Conservation (phyloP, 2,113 vertebrate genomes). For the Irena cyanogastra region DNA sequence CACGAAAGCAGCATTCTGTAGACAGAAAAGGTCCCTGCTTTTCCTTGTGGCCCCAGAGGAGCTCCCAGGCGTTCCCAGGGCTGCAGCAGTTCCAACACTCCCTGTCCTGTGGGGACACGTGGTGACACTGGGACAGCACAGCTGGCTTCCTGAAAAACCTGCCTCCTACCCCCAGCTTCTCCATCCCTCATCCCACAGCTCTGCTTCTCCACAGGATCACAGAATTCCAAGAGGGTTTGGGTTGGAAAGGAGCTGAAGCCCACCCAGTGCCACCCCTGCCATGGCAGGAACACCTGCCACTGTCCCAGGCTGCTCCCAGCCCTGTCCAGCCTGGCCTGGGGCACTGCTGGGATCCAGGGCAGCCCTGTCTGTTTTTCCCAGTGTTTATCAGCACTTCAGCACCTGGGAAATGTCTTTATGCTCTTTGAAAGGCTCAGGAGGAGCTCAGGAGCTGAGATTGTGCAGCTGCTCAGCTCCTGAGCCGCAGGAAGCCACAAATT, state of each 20-base stretch:
- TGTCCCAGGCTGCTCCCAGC: fast-evolving
- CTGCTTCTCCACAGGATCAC: fast-evolving
- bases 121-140: fast-evolving
- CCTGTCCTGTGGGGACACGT: neutral
- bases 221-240: neutral
- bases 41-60: fast-evolving
- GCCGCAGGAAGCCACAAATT: fast-evolving
- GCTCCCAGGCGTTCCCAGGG: neutral
- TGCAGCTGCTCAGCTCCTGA: neutral
- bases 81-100: neutral
- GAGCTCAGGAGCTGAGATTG: neutral
- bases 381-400: neutral
- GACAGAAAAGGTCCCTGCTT: neutral
- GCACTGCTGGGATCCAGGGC: neutral
- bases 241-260: fast-evolving
- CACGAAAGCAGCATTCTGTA: neutral
- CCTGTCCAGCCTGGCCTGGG: neutral
- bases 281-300: neutral
- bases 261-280: neutral
- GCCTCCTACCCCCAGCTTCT: neutral
- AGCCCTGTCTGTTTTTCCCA: neutral
- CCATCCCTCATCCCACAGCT: neutral
- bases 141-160: neutral
- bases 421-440: fast-evolving
- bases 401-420: neutral